Base-by-base conservation (phyloP, 1,140 invertebrate species). In the Nomia melanderi region DNA sequence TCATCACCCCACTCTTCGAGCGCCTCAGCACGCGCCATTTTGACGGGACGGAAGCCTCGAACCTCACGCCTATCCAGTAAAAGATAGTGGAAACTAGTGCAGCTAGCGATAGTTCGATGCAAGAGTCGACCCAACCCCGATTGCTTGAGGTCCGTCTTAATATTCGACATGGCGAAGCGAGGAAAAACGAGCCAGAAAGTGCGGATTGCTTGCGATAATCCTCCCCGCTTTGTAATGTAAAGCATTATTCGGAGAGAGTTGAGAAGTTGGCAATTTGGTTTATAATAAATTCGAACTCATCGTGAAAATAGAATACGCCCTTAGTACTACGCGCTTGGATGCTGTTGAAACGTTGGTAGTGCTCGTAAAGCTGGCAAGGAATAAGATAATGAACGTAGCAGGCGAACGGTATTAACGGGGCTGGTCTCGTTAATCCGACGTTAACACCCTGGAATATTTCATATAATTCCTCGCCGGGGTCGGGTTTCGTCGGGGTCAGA, bases 181-280 rank as follows among this genome's bases (percentile, higher is more conserved):
- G 31, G 17, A 27, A 47, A 63, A 64, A 14, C 12, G 41, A 69
- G 20, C 44, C 20, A 65, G 33, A 72, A 47, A 70, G 70, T 73
- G 47, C 63, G 57, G 76, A 84, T 53, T 70, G 80, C 82, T 84
- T 82, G 80, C 77, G 79, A 82, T 78, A 80, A 50, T 56, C 65
- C 27, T 70, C 36, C 54, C 47, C 41, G 77, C 77, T 77, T 73
- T 25, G 4, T n/a, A n/a, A n/a, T n/a, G n/a, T n/a, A n/a, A n/a
- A n/a, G n/a, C n/a, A n/a, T n/a, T n/a, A n/a, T n/a, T n/a, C n/a
- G n/a, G n/a, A n/a, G n/a, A n/a, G n/a, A n/a, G n/a, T n/a, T n/a
- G n/a, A n/a, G n/a, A n/a, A n/a, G n/a, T n/a, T n/a, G n/a, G n/a
- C n/a, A n/a, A n/a, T n/a, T n/a, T n/a, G n/a, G n/a, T n/a, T n/a